Conservation (phyloP, 1,140 invertebrate species). For the Amyelois transitella region DNA sequence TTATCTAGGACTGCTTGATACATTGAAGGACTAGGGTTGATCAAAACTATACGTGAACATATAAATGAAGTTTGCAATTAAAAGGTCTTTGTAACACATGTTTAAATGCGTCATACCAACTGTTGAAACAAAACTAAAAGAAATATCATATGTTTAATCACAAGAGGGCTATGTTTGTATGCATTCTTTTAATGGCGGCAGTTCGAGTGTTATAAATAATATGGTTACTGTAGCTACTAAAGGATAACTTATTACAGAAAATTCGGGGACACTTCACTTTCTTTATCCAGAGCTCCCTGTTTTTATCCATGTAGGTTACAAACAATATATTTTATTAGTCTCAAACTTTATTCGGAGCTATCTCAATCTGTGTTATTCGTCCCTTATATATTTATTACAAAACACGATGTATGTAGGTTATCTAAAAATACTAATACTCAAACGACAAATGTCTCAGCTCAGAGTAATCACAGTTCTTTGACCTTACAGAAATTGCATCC, state of each 20-base stretch:
- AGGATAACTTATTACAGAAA: too few relatives aligned
- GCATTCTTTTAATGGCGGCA: neutral
- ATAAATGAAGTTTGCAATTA: neutral
- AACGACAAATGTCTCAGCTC: neutral
- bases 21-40: too few relatives aligned
- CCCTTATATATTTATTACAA: neutral
- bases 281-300: too few relatives aligned
- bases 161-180: too few relatives aligned
- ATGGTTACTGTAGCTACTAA: too few relatives aligned
- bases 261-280: too few relatives aligned
- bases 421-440: neutral
- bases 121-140: neutral
- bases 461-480: constrained; percentile 2
- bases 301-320: too few relatives aligned
- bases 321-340: too few relatives aligned
- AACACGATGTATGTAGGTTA: neutral
- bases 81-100: neutral
- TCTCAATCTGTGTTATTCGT: too few relatives aligned
- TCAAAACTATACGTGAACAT: neutral
- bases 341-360: too few relatives aligned
- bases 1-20: too few relatives aligned
- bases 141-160: neutral
- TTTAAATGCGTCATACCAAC: neutral
- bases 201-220: too few relatives aligned
- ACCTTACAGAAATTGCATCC: constrained; percentile 2